Base-by-base conservation (phyloP, 2,113 vertebrate species). In the Pholis gunnellus region DNA sequence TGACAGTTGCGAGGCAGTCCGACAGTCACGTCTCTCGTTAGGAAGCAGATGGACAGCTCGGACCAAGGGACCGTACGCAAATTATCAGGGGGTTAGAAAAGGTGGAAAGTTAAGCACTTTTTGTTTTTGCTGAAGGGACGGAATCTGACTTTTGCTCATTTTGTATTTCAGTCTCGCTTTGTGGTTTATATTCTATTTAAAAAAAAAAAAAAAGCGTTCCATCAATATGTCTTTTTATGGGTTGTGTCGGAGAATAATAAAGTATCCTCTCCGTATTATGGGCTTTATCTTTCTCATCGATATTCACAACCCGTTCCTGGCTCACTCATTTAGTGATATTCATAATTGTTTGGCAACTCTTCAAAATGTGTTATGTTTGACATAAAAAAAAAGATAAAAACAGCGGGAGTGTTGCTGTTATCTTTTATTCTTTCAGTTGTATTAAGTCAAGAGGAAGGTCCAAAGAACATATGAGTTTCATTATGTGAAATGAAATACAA, bases 21-120 rank as follows among this genome's bases (percentile, higher is more conserved):
- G 87, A 86, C 82, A 82, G 79, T 67, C 57, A 79, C 42, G 63
- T 69, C 57, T 44, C 67, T 61, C 63, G 75, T 31, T 74, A 67
- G 77, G 52, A 15, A 72, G 78, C 29, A 66, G 86, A 83, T 66
- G 75, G 85, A 79, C 57, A 5, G 38, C 66, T 75, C 31, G 0
- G 74, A 61, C 25, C 14, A 9, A 18, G 56, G 69, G 72, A 56
- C 59, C 0, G 27, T 40, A 38, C 17, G 5, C 20, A 54, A 72
- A 72, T 29, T 4, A 77, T 66, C 8, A 29, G 3, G 10, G 46
- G 72, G 73, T 88, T 63, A 64, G 75, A 54, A 77, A 68, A 80
- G 64, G 18, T 44, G 63, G 29, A 27, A 9, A 34, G 14, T 67
- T 27, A 20, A 29, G 25, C 2, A 54, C 17, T 57, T 67, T 36